Conservation (phyloP, 2,113 vertebrate species). For the Pipa parva region DNA sequence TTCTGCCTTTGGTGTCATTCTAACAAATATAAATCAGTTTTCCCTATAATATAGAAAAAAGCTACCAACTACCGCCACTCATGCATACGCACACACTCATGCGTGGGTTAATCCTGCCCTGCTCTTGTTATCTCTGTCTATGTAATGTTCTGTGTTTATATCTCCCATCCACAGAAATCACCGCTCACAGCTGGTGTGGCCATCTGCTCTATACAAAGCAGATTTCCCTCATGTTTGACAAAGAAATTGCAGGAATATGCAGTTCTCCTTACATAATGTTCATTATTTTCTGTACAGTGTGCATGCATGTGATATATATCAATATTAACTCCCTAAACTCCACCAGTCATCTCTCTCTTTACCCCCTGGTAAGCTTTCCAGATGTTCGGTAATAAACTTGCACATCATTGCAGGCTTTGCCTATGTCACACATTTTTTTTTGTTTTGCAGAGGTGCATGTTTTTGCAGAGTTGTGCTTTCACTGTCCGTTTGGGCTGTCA, state of each 20-base stretch:
- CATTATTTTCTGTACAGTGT: neutral
- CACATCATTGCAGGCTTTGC: neutral
- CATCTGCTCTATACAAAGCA: conserved; percentile 38
- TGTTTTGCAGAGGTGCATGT: neutral
- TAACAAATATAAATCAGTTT: neutral
- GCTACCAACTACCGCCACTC: neutral
- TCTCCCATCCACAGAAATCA: conserved; percentile 32
- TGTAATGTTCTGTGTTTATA: conserved; percentile 28
- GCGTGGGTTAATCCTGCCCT: conserved; percentile 35
- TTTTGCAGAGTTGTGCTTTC: neutral
- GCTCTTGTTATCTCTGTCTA: conserved; percentile 35
- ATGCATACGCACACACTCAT: conserved; percentile 1
- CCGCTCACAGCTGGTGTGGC: conserved; percentile 30
- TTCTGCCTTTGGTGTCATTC: conserved; percentile 15
- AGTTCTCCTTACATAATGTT: neutral
- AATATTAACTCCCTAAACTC: neutral
- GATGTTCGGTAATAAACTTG: neutral
- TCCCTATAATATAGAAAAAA: too few species aligned
- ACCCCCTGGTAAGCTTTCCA: neutral
- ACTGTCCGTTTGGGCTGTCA: neutral
- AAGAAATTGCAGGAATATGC: conserved; percentile 18
- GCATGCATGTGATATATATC: neutral
- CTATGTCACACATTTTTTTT: neutral
- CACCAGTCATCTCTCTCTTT: neutral
- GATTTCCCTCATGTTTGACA: conserved; percentile 36